Evolutionary conservation across 1,140 invertebrate species (phyloP).

Genomic region (Tetragnatha versicolor): DNA sequence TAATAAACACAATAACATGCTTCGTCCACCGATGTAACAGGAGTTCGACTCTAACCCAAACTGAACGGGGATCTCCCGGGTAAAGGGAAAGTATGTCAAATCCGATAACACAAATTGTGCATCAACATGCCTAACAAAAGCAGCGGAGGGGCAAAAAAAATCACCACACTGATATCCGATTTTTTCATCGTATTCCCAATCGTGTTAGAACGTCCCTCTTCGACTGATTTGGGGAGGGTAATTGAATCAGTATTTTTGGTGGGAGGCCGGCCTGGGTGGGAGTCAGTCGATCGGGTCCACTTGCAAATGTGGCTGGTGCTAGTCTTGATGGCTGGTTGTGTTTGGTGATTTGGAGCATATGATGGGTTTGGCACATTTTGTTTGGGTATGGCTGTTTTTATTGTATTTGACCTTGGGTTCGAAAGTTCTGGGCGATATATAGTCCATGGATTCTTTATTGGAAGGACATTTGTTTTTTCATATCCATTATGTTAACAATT

Average conservation of each 20-base stretch:
- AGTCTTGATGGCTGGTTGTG: too few relatives aligned
- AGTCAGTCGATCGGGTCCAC: not conserved
- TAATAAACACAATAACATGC: not conserved
- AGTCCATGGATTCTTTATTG: too few relatives aligned
- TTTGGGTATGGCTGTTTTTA: too few relatives aligned
- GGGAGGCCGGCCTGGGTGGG: not conserved
- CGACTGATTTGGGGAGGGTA: constrained; percentile 32
- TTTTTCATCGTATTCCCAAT: constrained; percentile 28
- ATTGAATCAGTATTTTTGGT: constrained; percentile 20
- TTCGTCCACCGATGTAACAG: not conserved
- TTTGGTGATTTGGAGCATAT: too few relatives aligned
- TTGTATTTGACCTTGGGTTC: too few relatives aligned
- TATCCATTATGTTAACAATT: too few relatives aligned
- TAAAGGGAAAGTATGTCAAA: constrained; percentile 5
- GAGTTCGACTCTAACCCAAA: too few relatives aligned
- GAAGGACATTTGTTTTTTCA: too few relatives aligned
- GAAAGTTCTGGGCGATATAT: too few relatives aligned
- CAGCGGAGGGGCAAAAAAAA: not conserved
- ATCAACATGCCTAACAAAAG: constrained; percentile 21
- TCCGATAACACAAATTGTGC: constrained; percentile 19
- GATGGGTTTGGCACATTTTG: too few relatives aligned
- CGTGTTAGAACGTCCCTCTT: constrained; percentile 22
- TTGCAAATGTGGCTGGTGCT: too few relatives aligned
- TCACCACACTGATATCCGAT: not conserved
- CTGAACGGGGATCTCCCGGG: not conserved